Evolutionary conservation across 2,113 vertebrate genomes (phyloP).

Genomic region (Stomatorhinus ivindoensis): DNA sequence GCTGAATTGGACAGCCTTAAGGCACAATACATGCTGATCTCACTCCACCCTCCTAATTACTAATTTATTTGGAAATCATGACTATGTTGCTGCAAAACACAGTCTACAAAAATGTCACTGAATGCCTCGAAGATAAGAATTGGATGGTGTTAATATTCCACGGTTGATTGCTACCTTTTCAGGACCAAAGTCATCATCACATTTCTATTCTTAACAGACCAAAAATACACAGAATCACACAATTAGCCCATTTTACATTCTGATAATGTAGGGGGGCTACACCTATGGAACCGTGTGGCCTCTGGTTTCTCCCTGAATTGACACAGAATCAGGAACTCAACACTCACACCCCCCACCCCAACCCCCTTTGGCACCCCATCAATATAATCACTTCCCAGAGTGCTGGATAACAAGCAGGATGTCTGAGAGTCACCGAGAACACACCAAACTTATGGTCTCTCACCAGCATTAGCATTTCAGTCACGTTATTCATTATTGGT

Average conservation of each 20-base stretch:
- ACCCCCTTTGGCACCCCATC: neutral
- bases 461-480: neutral
- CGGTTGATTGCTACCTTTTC: neutral
- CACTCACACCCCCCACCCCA: neutral
- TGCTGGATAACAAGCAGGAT: neutral
- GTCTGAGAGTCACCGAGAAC: neutral
- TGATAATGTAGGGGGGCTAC: neutral
- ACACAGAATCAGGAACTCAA: neutral
- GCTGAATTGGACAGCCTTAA: neutral
- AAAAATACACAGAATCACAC: neutral
- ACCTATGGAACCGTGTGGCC: neutral
- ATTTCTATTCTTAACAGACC: neutral
- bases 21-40: neutral
- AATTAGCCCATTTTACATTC: neutral
- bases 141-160: neutral
- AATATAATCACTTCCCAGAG: neutral
- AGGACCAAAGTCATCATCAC: neutral
- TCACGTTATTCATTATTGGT: neutral
- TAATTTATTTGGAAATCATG: neutral
- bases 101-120: slow-evolving; percentile 7
- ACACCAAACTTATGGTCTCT: neutral
- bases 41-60: neutral
- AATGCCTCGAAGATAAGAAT: neutral
- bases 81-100: neutral
- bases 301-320: neutral